Evolutionary conservation across 2,888 invertebrate species (phyloP).

Genomic region (Plagiodera versicolora): DNA sequence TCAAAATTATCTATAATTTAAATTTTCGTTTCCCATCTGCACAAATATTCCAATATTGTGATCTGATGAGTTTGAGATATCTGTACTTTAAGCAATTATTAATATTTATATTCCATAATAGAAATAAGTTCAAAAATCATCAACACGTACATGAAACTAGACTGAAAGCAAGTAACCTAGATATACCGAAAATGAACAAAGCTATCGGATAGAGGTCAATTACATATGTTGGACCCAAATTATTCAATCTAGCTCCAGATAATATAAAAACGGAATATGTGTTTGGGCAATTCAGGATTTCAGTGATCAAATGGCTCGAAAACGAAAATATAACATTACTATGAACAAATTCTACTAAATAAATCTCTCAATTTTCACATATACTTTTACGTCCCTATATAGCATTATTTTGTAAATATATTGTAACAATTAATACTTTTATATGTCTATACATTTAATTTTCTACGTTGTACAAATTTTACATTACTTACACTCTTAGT

Average conservation of each 20-base stretch:
- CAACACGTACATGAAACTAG: not conserved
- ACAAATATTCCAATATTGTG: not conserved
- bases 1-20: not conserved
- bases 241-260: not conserved
- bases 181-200: not conserved
- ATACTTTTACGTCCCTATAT: not conserved
- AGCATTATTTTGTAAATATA: not conserved
- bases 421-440: no score
- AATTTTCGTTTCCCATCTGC: not conserved
- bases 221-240: not conserved
- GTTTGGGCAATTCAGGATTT: not conserved
- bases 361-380: no score
- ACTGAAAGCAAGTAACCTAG: not conserved
- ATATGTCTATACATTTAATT: no score
- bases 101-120: not conserved
- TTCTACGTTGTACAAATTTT: no score
- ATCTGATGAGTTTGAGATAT: not conserved
- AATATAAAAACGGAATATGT: not conserved
- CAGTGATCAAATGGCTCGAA: not conserved
- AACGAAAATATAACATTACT: not conserved
- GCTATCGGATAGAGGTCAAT: no score
- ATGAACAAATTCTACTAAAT: not conserved
- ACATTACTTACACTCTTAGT: no score
- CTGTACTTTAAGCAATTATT: not conserved
- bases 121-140: not conserved